Evolutionary conservation across 2,113 vertebrate species (phyloP).

Genomic region (Pelecanus crispus): DNA sequence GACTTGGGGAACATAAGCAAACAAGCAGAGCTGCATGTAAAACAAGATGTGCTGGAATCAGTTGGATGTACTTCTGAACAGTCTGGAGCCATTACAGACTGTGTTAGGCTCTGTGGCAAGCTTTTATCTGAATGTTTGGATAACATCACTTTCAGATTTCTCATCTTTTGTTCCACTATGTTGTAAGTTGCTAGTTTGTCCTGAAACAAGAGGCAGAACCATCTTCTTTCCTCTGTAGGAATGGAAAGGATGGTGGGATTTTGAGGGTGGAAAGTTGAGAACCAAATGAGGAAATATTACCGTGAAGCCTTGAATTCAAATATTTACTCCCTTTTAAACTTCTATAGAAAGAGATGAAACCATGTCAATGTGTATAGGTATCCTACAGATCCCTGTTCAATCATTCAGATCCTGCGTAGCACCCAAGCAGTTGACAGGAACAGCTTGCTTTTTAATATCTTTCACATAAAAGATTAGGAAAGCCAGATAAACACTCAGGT

Average conservation of each 20-base stretch:
- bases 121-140: not conserved
- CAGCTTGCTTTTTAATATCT: slow-evolving; percentile 3
- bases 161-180: not conserved
- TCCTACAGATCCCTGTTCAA: not conserved
- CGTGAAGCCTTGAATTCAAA: not conserved
- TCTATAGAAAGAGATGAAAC: not conserved
- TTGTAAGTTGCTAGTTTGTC: not conserved
- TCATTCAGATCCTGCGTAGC: not conserved
- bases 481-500: not conserved
- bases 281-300: not conserved
- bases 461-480: slow-evolving; percentile 14
- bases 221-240: not conserved
- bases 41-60: not conserved
- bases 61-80: not conserved
- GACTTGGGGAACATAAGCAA: not conserved
- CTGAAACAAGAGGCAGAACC: not conserved
- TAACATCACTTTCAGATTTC: not conserved
- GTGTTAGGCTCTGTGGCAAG: not conserved
- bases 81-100: not conserved
- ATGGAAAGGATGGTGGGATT: not conserved
- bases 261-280: not conserved
- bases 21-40: not conserved
- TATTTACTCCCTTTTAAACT: not conserved
- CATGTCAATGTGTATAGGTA: not conserved
- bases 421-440: not conserved